Evolutionary conservation across 2,113 vertebrate genomes (phyloP).

Genomic region (Heterotis niloticus): DNA sequence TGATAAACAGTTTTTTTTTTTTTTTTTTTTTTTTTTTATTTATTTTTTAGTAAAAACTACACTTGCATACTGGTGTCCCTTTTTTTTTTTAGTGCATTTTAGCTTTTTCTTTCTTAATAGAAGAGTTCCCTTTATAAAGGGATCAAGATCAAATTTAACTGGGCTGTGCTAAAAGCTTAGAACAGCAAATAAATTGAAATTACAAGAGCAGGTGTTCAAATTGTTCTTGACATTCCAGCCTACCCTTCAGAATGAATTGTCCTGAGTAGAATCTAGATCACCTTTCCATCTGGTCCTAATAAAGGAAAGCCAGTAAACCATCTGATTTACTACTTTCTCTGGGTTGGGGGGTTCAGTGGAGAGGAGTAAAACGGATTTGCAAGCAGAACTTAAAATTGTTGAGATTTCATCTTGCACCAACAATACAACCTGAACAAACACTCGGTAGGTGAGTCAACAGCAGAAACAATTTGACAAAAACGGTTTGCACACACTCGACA

Average conservation of each 20-base stretch:
- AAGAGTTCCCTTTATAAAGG: neutral
- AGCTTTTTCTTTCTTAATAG: neutral
- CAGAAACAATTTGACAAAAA: too few relatives aligned
- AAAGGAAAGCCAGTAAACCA: neutral
- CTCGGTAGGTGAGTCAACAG: too few relatives aligned
- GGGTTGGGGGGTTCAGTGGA: neutral
- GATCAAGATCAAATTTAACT: conserved; percentile 26
- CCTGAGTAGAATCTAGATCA: conserved; percentile 28
- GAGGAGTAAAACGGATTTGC: neutral
- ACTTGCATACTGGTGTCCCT: neutral
- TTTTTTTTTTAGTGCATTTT: neutral
- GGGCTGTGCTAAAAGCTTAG: conserved; percentile 14
- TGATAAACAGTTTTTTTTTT: too few relatives aligned
- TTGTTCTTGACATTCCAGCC: conserved; percentile 29
- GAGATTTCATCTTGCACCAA: neutral
- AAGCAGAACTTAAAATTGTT: neutral
- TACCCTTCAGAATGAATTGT: conserved; percentile 36
- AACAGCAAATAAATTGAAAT: conserved; percentile 33
- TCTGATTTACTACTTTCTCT: neutral
- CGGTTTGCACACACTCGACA: too few relatives aligned
- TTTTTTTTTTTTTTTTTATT: neutral
- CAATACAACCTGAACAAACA: too few relatives aligned
- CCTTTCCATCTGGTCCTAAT: conserved; percentile 36
- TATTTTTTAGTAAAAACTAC: neutral
- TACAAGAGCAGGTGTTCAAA: conserved; percentile 39